Evolutionary conservation across 2,888 invertebrate species (phyloP).

Genomic region (Nomada ruficornis): DNA sequence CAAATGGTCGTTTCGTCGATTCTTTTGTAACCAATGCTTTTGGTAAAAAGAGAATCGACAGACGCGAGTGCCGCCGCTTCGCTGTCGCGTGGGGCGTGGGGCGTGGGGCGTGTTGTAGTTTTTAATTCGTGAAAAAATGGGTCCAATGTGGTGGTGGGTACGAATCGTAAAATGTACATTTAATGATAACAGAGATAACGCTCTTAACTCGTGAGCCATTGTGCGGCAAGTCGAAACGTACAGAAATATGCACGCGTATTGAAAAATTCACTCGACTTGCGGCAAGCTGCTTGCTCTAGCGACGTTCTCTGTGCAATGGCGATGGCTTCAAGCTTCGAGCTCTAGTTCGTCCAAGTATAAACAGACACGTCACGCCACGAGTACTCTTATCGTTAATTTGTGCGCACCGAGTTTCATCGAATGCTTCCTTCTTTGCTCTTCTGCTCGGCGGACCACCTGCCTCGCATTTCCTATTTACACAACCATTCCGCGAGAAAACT

Average conservation of each 20-base stretch:
- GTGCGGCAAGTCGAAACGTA: slow-evolving; percentile 37
- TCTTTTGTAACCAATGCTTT: slow-evolving; percentile 4
- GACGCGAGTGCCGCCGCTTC: slow-evolving; percentile 24
- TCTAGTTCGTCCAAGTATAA: neutral
- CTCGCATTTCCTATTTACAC: too few species aligned
- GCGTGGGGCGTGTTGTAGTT: slow-evolving; percentile 61
- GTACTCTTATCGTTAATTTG: neutral
- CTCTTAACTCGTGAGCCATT: slow-evolving; percentile 55
- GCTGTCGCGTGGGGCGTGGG: slow-evolving; percentile 57
- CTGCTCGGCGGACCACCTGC: too few species aligned
- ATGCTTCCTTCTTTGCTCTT: too few species aligned
- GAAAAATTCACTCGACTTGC: too few species aligned
- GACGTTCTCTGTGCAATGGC: slow-evolving; percentile 39
- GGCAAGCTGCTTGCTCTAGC: slow-evolving; percentile 18
- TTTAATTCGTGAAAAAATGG: slow-evolving; percentile 65
- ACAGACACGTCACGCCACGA: neutral
- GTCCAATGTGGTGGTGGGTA: slow-evolving; percentile 80
- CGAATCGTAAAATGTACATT: slow-evolving; percentile 67
- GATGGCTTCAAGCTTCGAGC: neutral
- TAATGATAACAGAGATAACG: slow-evolving; percentile 53
- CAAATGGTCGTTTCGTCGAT: neutral
- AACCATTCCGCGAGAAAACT: too few species aligned
- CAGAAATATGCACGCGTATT: neutral
- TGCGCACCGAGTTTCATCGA: too few species aligned
- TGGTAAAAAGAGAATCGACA: neutral